Evolutionary conservation across 2,888 invertebrate species (phyloP), one percentile per base, ranked within the genome.

Genomic region (Acanthosepion pharaonis): DNA sequence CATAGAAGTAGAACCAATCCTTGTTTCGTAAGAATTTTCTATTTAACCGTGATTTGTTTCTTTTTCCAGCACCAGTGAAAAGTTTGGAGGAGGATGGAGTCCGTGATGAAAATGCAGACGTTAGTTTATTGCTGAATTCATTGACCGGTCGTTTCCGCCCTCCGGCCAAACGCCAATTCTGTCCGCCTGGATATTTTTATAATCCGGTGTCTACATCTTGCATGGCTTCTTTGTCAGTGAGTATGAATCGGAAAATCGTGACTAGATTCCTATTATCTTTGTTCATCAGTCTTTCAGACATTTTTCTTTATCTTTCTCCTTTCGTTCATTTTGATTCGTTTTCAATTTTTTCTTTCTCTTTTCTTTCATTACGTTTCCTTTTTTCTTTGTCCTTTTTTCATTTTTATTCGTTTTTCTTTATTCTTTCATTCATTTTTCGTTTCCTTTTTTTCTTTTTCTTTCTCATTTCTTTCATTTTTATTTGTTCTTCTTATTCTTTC

Each of bases 181-280:
- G 92, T 92, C 92, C 92, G 28, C 49, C 49, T 92, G 92, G 92
- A 49, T 92, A 92, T 23, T 92, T 92, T 53, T 92, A 92, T 33
- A 92, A 92, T 53, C 92, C 92, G 11, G 92, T 92, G 48, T 49
- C 92, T 53, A 49, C 20, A 6, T 92, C 48, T 53, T 92, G 92
- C 23, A 92, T 92, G 92, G 49, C 92, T 92, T 92, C 92, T 48
- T 2, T 92, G 92, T 49, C 92, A 25, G 92, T 92, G 51, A 92
- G 49, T 92, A 92, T 18, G n/a, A n/a, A n/a, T n/a, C 33, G 11
- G 11, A 11, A 78, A 78, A 78, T 78, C 78, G 78, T 78, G 78
- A 78, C 33, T n/a, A 78, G 78, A 78, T 78, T 78, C n/a, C 78
- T 5, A n/a, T 78, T 78, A n/a, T 33, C 33, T 33, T 78, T 18